Base-by-base conservation (phyloP, 1,140 invertebrate species). In the Harpegnathos saltator region DNA sequence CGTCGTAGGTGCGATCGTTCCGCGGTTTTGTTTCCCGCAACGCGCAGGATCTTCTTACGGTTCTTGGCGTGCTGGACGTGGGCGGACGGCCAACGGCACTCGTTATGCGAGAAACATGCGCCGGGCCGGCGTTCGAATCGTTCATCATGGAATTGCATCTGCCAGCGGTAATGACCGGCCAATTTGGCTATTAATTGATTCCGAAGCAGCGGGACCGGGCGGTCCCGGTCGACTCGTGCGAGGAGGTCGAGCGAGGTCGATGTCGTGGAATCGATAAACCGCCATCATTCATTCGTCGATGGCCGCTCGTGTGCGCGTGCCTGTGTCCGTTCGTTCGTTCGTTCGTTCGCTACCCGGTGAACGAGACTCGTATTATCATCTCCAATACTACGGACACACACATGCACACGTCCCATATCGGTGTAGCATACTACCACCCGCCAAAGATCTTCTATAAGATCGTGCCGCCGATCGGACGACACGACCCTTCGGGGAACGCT, bases 111-210 rank as follows among this genome's bases (percentile, higher is more conserved):
- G 22, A 29, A 85, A 89, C 85, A 82, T 56, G 78, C 75, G 17
- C 48, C 19, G 24, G 52, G 12, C 48, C 50, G 54, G 19, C 81
- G 26, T 19, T 26, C n/a, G 56, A 62, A 69, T 84, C 86, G 82
- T 87, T 58, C 82, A 81, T 88, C 86, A 56, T 52, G 84, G 56
- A 77, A 86, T 86, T 83, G 78, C 80, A 56, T 84, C 73, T 81
- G 88, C 85, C 82, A 85, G 62, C 66, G 65, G 87, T 89, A 89
- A 89, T 89, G 87, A 78, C 62, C 83, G 75, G 68, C 69, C 84
- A 85, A 88, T 90, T 89, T 89, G 68, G 86, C 82, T 89, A 89
- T 89, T 90, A 90, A 90, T 90, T 88, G 88, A 89, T 90, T 90
- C 58, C 78, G 54, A 80, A 58, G 48, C 59, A 54, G 50, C 69